Conservation (phyloP, 2,797 vertebrate genomes). For the Rhadinocentrus ornatus region DNA sequence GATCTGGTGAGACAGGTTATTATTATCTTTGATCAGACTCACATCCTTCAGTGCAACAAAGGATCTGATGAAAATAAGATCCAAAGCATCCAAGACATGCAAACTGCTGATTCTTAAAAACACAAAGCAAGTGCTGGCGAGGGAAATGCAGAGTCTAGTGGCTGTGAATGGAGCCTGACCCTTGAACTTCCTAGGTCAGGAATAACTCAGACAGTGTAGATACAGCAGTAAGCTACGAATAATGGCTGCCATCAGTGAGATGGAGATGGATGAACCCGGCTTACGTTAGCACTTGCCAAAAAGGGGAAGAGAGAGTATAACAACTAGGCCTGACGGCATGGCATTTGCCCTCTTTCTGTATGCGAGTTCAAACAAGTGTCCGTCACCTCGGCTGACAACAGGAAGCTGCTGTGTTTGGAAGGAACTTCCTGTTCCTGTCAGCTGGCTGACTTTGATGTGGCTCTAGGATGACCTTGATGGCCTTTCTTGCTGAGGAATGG, state of each 20-base stretch:
- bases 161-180: constrained; percentile 63
- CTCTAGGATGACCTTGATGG: constrained; percentile 76
- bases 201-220: constrained; percentile 76
- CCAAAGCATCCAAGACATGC: constrained; percentile 5
- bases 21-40: background rate
- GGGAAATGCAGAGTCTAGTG: constrained; percentile 34
- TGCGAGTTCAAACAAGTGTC: constrained; percentile 82
- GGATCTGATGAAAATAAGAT: background rate
- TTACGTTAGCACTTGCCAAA: constrained; percentile 71
- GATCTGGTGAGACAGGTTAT: constrained; percentile 86
- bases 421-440: constrained; percentile 85
- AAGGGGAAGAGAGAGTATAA: constrained; percentile 67
- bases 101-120: constrained; percentile 60
- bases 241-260: constrained; percentile 74
- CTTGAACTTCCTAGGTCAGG: constrained; percentile 65
- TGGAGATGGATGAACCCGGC: constrained; percentile 75
- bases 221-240: constrained; percentile 66
- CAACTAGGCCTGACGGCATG: constrained; percentile 65
- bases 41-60: background rate
- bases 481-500: constrained; percentile 63
- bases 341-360: constrained; percentile 73
- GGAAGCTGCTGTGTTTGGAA: constrained; percentile 82
- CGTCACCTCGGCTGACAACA: constrained; percentile 85
- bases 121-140: constrained; percentile 19
- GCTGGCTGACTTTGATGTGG: constrained; percentile 82